Conservation (phyloP, 2,888 invertebrate genomes). For the Mythimna impura region DNA sequence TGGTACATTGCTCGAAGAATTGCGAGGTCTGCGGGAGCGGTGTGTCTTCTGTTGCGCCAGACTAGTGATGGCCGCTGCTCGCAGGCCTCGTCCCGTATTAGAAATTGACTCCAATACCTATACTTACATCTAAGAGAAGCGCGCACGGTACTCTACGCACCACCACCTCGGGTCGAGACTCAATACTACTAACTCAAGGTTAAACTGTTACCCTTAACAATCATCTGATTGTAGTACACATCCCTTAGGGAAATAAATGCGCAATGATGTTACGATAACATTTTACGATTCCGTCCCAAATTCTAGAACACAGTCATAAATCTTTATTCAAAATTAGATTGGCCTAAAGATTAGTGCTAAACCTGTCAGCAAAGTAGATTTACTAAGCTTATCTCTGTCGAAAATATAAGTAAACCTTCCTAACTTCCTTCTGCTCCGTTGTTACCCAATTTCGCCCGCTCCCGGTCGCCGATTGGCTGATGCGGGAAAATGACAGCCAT, state of each 20-base stretch:
- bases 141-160: too few species aligned
- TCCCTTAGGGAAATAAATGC: not conserved
- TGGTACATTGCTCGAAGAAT: too few species aligned
- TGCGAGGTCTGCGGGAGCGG: too few species aligned
- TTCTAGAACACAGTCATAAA: conserved; percentile 1
- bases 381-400: not conserved
- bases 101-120: not conserved
- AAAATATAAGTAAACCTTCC: not conserved
- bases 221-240: not conserved
- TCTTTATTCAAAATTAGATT: not conserved
- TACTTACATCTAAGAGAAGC: not conserved
- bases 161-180: too few species aligned
- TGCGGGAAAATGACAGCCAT: conserved; percentile 18
- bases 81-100: not conserved
- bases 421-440: not conserved
- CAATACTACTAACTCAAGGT: not conserved
- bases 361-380: not conserved
- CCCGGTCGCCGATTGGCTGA: conserved; percentile 37
- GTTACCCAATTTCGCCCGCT: conserved; percentile 25
- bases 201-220: not conserved
- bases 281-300: conserved; percentile 6
- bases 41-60: too few species aligned
- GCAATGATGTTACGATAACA: not conserved
- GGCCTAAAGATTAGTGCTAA: not conserved
- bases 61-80: too few species aligned